Conservation (phyloP, 2,797 vertebrate genomes). For the Enteromius afrohamiltoni region DNA sequence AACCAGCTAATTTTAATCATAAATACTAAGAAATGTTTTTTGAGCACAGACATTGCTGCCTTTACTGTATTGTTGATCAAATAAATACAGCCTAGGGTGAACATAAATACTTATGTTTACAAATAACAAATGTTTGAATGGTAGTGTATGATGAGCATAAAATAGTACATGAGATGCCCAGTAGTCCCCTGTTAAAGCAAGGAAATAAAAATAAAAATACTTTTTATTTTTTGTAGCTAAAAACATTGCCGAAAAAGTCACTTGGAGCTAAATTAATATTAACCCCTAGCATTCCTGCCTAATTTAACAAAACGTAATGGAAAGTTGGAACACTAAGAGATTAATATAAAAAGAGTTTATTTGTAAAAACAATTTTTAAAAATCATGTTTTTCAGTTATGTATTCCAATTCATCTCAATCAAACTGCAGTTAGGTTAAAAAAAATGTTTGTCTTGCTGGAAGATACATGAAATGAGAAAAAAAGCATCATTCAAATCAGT, state of each 20-base stretch:
- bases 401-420: no score
- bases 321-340: no score
- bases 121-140: neutral
- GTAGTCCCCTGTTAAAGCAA: neutral
- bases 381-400: no score
- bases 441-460: neutral
- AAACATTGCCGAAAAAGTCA: neutral
- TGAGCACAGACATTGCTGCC: neutral
- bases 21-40: neutral
- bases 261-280: neutral
- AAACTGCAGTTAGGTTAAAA: no score
- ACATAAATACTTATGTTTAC: neutral
- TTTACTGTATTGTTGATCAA: neutral
- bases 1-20: neutral
- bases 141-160: neutral
- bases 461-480: neutral
- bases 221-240: neutral
- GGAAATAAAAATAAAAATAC: neutral
- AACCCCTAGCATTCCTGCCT: neutral
- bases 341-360: no score
- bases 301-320: no score
- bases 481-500: neutral
- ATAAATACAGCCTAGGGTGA: neutral
- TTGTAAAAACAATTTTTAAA: no score
- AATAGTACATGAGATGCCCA: neutral